These are phyloP conservation scores for Myathropa florea DNA, from an alignment of 2,888 invertebrate species.

Conservation along the genomic window DNA sequence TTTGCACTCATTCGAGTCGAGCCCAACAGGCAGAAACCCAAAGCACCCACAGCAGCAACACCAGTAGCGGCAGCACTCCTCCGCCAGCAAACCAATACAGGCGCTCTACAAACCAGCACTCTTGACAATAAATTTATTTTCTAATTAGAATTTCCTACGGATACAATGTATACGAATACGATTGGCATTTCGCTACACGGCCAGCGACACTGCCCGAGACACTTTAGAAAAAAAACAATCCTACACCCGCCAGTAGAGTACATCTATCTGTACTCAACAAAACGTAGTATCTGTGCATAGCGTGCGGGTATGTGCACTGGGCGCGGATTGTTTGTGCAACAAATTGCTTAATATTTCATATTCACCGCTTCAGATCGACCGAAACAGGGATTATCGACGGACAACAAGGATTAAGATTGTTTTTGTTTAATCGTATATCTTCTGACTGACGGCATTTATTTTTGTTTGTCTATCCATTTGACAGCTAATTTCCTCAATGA, in stretches of 20 bases:
- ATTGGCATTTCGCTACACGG: constrained; percentile 58
- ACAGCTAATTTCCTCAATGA: constrained; percentile 64
- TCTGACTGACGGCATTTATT: constrained; percentile 21
- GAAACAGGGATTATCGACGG: background rate
- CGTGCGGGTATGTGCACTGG: constrained; percentile 1
- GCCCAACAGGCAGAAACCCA: too few species aligned
- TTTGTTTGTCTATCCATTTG: constrained; percentile 57
- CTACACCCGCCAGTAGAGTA: too few species aligned
- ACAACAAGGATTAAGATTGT: constrained; percentile 47
- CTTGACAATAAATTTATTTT: constrained; percentile 70
- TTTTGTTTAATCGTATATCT: constrained; percentile 13
- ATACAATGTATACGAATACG: constrained; percentile 54
- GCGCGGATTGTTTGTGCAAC: constrained; percentile 34
- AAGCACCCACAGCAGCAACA: constrained; percentile 41
- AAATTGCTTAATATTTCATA: constrained; percentile 51
- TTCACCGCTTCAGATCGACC: constrained; percentile 29
- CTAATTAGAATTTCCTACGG: constrained; percentile 69
- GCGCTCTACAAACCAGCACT: constrained; percentile 47
- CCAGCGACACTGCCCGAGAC: constrained; percentile 25
- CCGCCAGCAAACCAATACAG: constrained; percentile 6
- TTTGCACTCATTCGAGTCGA: constrained; percentile 61
- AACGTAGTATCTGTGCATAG: constrained; percentile 24
- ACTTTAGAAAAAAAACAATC: background rate
- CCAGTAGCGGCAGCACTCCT: background rate
- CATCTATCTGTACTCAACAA: background rate